Evolutionary conservation across 2,113 vertebrate species (phyloP).

Genomic region (Indicator indicator): DNA sequence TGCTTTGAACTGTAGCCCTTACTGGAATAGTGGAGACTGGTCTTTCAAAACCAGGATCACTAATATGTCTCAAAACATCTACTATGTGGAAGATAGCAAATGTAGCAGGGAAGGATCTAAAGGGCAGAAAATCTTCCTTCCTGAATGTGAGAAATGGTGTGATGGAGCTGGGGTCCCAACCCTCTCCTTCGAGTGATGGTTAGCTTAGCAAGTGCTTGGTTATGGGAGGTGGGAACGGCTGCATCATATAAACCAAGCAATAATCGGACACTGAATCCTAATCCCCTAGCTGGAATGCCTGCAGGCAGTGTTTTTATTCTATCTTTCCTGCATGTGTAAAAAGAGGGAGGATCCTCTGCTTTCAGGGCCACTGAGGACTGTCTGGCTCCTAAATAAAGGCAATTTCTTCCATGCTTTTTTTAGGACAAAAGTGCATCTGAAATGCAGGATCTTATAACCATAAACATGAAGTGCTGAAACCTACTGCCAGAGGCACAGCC

Average conservation of each 20-base stretch:
- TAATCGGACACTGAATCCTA: not conserved
- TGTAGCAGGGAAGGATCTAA: not conserved
- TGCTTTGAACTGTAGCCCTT: not conserved
- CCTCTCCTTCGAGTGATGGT: not conserved
- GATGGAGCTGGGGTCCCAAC: not conserved
- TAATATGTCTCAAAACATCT: not conserved
- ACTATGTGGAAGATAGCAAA: not conserved
- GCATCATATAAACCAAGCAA: not conserved
- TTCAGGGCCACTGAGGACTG: not conserved
- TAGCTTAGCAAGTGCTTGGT: not conserved
- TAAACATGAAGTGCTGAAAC: not conserved
- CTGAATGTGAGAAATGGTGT: not conserved
- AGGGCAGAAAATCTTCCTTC: not conserved
- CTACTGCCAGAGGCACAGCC: not conserved
- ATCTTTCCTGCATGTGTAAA: slow-evolving; percentile 3
- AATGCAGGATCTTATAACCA: not conserved
- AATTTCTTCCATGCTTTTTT: not conserved
- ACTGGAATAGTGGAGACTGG: not conserved
- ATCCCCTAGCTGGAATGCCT: slow-evolving; percentile 37
- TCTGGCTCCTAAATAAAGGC: not conserved
- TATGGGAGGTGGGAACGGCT: not conserved
- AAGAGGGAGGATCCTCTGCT: slow-evolving; percentile 3
- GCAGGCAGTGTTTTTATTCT: slow-evolving; percentile 48
- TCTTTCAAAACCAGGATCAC: not conserved
- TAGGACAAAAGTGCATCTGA: not conserved